Evolutionary conservation across 2,113 vertebrate genomes (phyloP).

Genomic region (Neopipo cinnamomea): DNA sequence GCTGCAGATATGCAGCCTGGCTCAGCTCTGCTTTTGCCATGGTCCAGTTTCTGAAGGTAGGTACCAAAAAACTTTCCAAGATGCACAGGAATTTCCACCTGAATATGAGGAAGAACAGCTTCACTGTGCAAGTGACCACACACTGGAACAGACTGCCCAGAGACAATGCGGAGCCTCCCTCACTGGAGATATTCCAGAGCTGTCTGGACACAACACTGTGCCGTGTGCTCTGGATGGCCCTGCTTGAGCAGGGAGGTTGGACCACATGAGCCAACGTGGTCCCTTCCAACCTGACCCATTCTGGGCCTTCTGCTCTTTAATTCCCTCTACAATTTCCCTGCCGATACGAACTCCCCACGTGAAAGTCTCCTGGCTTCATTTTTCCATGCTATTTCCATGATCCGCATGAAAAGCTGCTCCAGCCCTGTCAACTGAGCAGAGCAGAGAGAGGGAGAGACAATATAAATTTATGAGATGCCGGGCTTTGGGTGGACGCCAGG

Average conservation of each 20-base stretch:
- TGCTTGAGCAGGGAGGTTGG: neutral
- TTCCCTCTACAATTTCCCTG: neutral
- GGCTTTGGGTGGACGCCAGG: neutral
- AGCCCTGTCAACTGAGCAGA: neutral
- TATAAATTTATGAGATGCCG: conserved; percentile 13
- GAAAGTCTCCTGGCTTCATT: neutral
- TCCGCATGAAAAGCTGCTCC: neutral
- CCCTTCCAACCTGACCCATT: neutral
- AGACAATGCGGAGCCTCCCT: neutral
- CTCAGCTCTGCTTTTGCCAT: neutral
- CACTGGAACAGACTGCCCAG: neutral
- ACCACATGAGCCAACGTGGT: neutral
- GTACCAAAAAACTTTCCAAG: neutral
- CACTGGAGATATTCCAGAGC: neutral
- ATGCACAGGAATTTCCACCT: neutral
- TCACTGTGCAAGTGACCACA: neutral
- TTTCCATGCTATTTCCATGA: neutral
- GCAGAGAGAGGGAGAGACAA: neutral
- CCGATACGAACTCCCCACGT: neutral
- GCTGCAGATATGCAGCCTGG: neutral
- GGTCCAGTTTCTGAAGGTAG: neutral
- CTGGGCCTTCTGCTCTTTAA: neutral
- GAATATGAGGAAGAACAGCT: neutral
- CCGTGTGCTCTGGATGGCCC: neutral
- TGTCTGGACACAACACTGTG: neutral